These are phyloP conservation scores for Hippopotamus amphibius DNA, from an alignment of 2,113 vertebrate genomes.

Conservation along the genomic window DNA sequence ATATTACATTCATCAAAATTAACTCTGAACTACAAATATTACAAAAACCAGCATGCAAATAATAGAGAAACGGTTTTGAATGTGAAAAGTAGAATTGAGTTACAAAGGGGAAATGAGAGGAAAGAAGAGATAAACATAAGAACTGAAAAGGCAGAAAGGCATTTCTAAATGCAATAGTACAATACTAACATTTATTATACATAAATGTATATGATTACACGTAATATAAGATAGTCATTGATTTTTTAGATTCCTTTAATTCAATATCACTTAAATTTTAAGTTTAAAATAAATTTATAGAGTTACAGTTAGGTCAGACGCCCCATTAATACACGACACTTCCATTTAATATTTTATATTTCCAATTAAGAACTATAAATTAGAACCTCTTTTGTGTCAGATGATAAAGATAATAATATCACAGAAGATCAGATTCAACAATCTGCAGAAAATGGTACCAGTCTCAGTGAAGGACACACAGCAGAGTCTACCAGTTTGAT, in stretches of 20 bases:
- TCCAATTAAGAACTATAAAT: neutral
- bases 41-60: neutral
- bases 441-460: neutral
- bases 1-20: constrained; percentile 52
- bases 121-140: neutral
- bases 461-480: neutral
- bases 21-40: neutral
- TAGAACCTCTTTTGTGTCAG: neutral
- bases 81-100: fast-evolving
- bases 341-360: neutral
- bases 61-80: neutral
- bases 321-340: neutral
- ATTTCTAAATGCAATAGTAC: neutral
- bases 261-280: neutral
- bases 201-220: neutral
- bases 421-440: neutral
- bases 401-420: neutral
- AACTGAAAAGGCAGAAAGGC: neutral
- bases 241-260: neutral
- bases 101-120: neutral
- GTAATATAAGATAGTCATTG: neutral
- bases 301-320: neutral
- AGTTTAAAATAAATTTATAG: neutral
- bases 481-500: neutral
- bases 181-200: neutral